Base-by-base conservation (phyloP, 2,888 invertebrate genomes). In the Spicauda simplicius region DNA sequence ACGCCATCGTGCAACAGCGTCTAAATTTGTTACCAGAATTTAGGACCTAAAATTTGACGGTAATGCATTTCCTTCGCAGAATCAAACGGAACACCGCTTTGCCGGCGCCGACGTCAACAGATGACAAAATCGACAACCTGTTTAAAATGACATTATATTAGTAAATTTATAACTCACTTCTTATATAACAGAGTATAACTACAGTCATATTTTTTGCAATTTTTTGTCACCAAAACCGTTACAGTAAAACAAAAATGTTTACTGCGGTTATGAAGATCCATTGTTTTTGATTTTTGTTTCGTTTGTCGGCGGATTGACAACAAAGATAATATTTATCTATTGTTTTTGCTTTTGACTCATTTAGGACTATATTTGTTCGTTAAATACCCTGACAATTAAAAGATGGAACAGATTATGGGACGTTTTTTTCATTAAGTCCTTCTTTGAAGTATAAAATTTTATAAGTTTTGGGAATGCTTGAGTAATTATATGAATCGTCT, bases 241-340 rank as follows among this genome's bases (percentile, higher is more conserved):
- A 60, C 79, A 78, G 72, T 71, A 72, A 66, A 77, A 77, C 71
- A 76, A 79, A 77, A 70, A 66, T 71, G 56, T 86, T 85, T 85
- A 85, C 82, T 82, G 84, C 79, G 80, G 85, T 85, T 77, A 77
- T 82, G 79, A 81, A 77, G 75, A 74, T 69, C 50, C 75, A 69
- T 72, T 72, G 64, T 69, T 69, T 59, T 25, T 25, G 66, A 66
- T 55, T 59, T 37, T 53, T 59, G 64, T 70, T 54, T 64, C 64
- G 53, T 69, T 73, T 74, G 73, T 56, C 67, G 67, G 67, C 33
- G 37, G 55, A 55, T 59, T 18, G 20, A 19, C 19, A 30, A 53
- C 25, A 14, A 25, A 16, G 54, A 60, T 55, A 20, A 66, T 61
- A 33, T 30, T 30, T 2, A 18, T 14, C 52, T 18, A 30, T 65